Conservation (phyloP, 2,888 invertebrate genomes). For the Clunio marinus region DNA sequence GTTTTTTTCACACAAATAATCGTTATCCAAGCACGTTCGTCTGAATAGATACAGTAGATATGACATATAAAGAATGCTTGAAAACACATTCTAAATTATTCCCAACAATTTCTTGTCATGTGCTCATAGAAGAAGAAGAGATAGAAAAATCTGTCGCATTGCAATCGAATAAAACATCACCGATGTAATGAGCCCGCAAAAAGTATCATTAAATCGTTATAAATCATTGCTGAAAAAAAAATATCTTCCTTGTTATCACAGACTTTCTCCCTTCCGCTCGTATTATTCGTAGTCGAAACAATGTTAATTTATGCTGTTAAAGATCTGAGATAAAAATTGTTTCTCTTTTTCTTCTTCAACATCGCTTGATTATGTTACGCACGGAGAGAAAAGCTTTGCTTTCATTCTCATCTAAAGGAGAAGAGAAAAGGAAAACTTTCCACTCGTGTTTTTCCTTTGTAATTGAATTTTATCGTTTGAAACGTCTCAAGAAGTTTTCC, state of each 20-base stretch:
- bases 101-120: too few species aligned
- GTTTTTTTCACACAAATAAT: neutral
- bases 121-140: too few species aligned
- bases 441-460: too few species aligned
- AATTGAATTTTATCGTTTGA: constrained; percentile 6
- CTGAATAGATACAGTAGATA: neutral
- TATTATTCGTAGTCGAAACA: neutral
- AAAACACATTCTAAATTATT: too few species aligned
- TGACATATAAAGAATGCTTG: too few species aligned
- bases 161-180: too few species aligned
- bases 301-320: constrained; percentile 9
- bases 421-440: too few species aligned
- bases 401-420: too few species aligned
- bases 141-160: too few species aligned
- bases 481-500: neutral
- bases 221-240: neutral
- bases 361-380: neutral
- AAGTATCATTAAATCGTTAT: too few species aligned
- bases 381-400: neutral
- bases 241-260: constrained; percentile 10
- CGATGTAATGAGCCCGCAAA: neutral
- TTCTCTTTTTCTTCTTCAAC: neutral
- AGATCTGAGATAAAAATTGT: neutral
- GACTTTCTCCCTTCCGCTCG: neutral
- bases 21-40: neutral